Base-by-base conservation (phyloP, 2,888 invertebrate species). In the Masnerella sp. region DNA sequence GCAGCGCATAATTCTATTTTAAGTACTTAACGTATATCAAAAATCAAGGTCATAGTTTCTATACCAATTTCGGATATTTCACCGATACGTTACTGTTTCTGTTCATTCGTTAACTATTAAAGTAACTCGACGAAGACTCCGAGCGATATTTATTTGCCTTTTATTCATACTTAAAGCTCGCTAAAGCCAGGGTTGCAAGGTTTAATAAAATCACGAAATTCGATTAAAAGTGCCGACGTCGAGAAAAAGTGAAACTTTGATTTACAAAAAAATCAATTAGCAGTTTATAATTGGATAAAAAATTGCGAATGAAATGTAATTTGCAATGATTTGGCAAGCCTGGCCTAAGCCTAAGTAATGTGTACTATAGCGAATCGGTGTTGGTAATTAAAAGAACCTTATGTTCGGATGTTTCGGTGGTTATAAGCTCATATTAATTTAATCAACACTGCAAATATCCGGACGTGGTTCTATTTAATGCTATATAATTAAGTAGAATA, bases 391-490 rank as follows among this genome's bases (percentile, higher is more conserved):
- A 68, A 72, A 34, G 45, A 68, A 62, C 49, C 43, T 58, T 73
- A 71, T 65, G 73, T 78, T 75, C 72, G 69, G 74, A 61, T 74
- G 65, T 73, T 77, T 76, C 76, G 51, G 61, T 61, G 40, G 67
- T 59, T 54, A 62, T 69, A 65, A 69, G 61, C 61, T 62, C 51
- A 74, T 61, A 54, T 25, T 59, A 65, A 56, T 56, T 54, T 42
- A 49, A 67, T 49, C 49, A 51, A 36, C 49, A 25, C 32, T 72
- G 69, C 54, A 75, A 76, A 75, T 64, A 74, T 78, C 72, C 75
- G 75, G 76, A 75, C 70, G 51, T 70, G 56, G 51, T 64, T 18
- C 36, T 52, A 15, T 64, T 71, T 71, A 47, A 62, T 68, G 34
- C 56, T 47, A 40, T 36, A 56, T 56, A 61, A 56, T 42, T 62